A percentile compares a stretch with the other conserved stretches of the same genome.
Conservation (phyloP, 2,888 invertebrate species). For the Ferdinandea cuprea region DNA sequence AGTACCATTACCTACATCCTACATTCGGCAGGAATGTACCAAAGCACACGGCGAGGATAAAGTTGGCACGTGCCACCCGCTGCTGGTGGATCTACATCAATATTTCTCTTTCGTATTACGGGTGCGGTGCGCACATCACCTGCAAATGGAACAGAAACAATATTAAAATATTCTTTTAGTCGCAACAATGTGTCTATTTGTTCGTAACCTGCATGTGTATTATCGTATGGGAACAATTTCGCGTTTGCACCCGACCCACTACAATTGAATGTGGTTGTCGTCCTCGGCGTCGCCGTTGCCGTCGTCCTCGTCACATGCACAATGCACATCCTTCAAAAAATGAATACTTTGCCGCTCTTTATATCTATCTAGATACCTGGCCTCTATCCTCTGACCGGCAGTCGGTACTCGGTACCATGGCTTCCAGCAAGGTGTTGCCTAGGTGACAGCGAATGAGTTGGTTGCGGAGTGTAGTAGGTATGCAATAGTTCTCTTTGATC, state of each 20-base stretch:
- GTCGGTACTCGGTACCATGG: too few species aligned
- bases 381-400: slow-evolving; percentile 12
- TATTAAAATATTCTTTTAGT: slow-evolving; percentile 68
- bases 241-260: slow-evolving; percentile 17
- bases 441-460: slow-evolving; percentile 57
- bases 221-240: slow-evolving; percentile 9
- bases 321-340: slow-evolving; percentile 62
- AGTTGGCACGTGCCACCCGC: slow-evolving; percentile 63
- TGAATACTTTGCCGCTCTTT: background rate
- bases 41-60: slow-evolving; percentile 50
- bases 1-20: too few species aligned
- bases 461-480: background rate
- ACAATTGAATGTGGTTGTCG: slow-evolving; percentile 52
- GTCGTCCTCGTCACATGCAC: too few species aligned
- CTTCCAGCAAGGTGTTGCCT: slow-evolving; percentile 50
- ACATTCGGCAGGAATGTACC: slow-evolving; percentile 40
- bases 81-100: slow-evolving; percentile 26
- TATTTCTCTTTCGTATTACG: slow-evolving; percentile 15
- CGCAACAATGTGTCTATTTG: background rate
- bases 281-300: too few species aligned
- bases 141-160: too few species aligned
- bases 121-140: slow-evolving; percentile 46
- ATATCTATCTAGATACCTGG: background rate
- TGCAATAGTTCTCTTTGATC: slow-evolving; percentile 61
- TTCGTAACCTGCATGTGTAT: slow-evolving; percentile 15